These are phyloP conservation scores for Phocides pigmalion DNA, from an alignment of 1,140 invertebrate genomes.

Conservation along the genomic window DNA sequence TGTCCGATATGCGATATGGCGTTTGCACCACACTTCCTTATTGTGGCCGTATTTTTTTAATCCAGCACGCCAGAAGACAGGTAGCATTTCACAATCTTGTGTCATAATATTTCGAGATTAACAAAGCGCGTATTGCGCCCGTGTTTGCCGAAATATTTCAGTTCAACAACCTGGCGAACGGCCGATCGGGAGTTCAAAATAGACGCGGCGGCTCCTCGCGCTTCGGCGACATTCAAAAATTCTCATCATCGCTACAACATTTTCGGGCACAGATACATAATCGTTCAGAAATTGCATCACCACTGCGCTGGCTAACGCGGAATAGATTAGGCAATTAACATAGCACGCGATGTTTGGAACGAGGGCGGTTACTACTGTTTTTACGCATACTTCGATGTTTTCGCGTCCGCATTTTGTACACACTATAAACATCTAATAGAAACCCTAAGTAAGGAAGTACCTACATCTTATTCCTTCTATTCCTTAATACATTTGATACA, in stretches of 20 bases:
- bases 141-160: slow-evolving; percentile 82
- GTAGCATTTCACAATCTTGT: slow-evolving; percentile 52
- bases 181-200: slow-evolving; percentile 79
- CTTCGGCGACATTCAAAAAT: slow-evolving; percentile 70
- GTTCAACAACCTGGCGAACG: slow-evolving; percentile 80
- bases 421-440: too few species aligned
- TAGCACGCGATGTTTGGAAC: slow-evolving; percentile 26
- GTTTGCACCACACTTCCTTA: slow-evolving; percentile 28
- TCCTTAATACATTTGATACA: too few species aligned
- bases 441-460: too few species aligned
- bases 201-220: slow-evolving; percentile 69
- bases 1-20: slow-evolving; percentile 17
- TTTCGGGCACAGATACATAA: slow-evolving; percentile 14
- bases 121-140: slow-evolving; percentile 71
- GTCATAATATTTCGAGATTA: slow-evolving; percentile 70
- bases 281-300: slow-evolving; percentile 35
- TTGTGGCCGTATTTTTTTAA: slow-evolving; percentile 26
- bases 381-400: slow-evolving; percentile 30
- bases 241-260: slow-evolving; percentile 46
- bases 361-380: background rate
- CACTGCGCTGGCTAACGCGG: slow-evolving; percentile 31
- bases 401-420: slow-evolving; percentile 11
- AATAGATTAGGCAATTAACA: slow-evolving; percentile 36
- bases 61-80: slow-evolving; percentile 10
- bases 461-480: too few species aligned